These are phyloP conservation scores for Byasa hedistus DNA, from an alignment of 2,888 invertebrate genomes.

Conservation along the genomic window DNA sequence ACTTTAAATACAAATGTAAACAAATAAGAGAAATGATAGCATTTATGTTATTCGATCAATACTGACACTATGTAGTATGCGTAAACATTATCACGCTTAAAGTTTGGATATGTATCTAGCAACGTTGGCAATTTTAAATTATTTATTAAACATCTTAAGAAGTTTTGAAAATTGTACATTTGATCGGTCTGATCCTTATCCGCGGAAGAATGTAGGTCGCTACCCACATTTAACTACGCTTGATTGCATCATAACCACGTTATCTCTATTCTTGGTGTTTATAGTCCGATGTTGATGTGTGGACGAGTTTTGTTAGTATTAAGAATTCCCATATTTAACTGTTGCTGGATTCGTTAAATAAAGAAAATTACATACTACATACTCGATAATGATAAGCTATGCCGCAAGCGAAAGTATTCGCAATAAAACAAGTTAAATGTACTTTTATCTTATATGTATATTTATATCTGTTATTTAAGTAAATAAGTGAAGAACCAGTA, in stretches of 20 bases:
- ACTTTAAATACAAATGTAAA: too few species aligned
- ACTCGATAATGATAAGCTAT: too few species aligned
- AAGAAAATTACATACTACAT: too few species aligned
- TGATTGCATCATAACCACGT: slow-evolving; percentile 39
- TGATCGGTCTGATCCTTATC: neutral
- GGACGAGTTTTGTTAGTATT: neutral
- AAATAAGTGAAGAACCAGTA: neutral
- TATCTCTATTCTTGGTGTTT: slow-evolving; percentile 39
- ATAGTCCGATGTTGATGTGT: slow-evolving; percentile 10
- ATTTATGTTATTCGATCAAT: too few species aligned
- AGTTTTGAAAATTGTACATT: neutral
- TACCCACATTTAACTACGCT: slow-evolving; percentile 26
- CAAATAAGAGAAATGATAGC: too few species aligned
- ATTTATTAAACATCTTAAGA: neutral
- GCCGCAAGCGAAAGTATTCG: neutral
- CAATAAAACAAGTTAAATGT: neutral
- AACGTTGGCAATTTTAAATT: neutral
- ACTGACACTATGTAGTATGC: too few species aligned
- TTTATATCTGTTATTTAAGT: too few species aligned
- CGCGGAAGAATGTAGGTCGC: slow-evolving; percentile 13
- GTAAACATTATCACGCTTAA: neutral
- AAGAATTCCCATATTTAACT: too few species aligned
- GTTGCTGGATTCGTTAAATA: too few species aligned
- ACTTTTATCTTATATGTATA: neutral
- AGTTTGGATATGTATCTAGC: too few species aligned